These are phyloP conservation scores for Aphyosemion australe DNA, from an alignment of 2,113 vertebrate genomes.

Conservation along the genomic window DNA sequence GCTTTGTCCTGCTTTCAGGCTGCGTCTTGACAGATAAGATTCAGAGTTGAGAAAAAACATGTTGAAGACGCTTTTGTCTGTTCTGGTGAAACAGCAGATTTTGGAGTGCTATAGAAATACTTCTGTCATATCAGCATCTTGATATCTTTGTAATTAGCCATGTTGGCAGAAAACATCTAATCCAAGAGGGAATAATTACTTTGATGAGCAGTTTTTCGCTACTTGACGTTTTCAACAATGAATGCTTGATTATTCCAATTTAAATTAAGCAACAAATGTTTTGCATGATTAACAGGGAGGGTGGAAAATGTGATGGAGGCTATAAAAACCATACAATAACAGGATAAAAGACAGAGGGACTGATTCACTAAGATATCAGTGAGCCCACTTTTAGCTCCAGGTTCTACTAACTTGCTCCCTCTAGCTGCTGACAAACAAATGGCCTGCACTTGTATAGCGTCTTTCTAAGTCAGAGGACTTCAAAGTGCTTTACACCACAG, in stretches of 20 bases:
- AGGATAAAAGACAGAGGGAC: not conserved
- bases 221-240: not conserved
- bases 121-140: conserved; percentile 16
- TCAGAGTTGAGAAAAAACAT: conserved; percentile 5
- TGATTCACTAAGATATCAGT: too few relatives aligned
- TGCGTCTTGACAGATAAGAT: conserved; percentile 17
- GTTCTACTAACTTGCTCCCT: too few relatives aligned
- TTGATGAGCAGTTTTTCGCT: not conserved
- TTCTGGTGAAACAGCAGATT: conserved; percentile 8
- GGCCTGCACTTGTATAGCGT: too few relatives aligned
- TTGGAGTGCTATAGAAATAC: conserved; percentile 6
- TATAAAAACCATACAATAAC: conserved; percentile 26
- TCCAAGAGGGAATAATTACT: conserved; percentile 3
- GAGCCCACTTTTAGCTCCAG: too few relatives aligned
- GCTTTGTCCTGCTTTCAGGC: conserved; percentile 14
- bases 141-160: conserved; percentile 19
- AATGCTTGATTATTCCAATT: conserved; percentile 11
- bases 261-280: conserved; percentile 16
- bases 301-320: conserved; percentile 36
- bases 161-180: conserved; percentile 10
- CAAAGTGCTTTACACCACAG: too few relatives aligned
- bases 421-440: too few relatives aligned
- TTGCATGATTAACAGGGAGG: conserved; percentile 39
- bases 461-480: too few relatives aligned
- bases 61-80: conserved; percentile 4